These are phyloP conservation scores for Trilocha varians DNA, from an alignment of 2,888 invertebrate species.

Conservation along the genomic window DNA sequence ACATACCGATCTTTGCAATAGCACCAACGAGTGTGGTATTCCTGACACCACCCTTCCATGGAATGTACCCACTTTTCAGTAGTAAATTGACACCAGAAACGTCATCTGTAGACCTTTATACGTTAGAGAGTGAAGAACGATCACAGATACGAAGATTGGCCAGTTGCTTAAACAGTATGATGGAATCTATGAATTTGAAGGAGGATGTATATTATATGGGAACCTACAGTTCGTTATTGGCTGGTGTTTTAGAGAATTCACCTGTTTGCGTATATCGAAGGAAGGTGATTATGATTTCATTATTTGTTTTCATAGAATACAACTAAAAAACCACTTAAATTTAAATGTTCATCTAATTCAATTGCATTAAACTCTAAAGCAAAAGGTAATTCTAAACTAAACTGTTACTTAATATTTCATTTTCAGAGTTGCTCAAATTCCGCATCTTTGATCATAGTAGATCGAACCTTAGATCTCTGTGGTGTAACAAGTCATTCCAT, in stretches of 20 bases:
- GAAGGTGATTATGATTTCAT: constrained; percentile 50
- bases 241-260: constrained; percentile 73
- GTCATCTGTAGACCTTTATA: constrained; percentile 44
- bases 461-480: constrained; percentile 77
- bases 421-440: constrained; percentile 60
- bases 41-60: constrained; percentile 74
- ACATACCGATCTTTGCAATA: constrained; percentile 75
- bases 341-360: not conserved
- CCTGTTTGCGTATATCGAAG: constrained; percentile 66
- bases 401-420: constrained; percentile 1
- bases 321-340: no score
- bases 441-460: constrained; percentile 73
- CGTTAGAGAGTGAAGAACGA: constrained; percentile 47
- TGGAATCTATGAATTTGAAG: constrained; percentile 73
- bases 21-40: constrained; percentile 74
- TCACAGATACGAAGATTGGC: constrained; percentile 58
- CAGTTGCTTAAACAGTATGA: constrained; percentile 64
- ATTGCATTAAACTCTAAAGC: not conserved
- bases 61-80: constrained; percentile 70
- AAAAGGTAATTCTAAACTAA: not conserved
- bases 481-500: constrained; percentile 74
- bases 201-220: constrained; percentile 80
- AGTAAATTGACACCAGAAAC: constrained; percentile 40
- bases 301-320: no score
- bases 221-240: constrained; percentile 73